Conservation (phyloP, 2,113 vertebrate species). For the Tragelaphus scriptus region DNA sequence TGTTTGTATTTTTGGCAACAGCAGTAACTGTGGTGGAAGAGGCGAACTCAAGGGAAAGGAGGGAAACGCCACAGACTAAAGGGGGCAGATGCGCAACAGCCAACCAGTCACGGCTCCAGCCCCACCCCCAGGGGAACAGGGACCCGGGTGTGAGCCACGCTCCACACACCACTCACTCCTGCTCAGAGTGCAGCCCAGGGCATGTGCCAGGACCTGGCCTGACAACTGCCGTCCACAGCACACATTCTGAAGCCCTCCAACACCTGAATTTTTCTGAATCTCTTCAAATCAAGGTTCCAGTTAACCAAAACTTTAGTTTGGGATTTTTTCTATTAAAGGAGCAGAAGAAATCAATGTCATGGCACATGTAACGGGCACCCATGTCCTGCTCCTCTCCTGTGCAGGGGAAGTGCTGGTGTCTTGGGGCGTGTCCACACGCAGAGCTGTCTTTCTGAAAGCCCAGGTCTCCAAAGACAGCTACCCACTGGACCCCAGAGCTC, state of each 20-base stretch:
- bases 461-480: neutral
- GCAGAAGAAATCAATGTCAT: neutral
- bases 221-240: neutral
- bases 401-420: neutral
- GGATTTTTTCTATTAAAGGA: neutral
- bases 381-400: neutral
- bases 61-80: conserved; percentile 42
- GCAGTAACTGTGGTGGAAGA: conserved; percentile 62
- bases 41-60: conserved; percentile 29
- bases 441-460: neutral
- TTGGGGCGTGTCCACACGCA: neutral
- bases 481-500: neutral
- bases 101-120: neutral
- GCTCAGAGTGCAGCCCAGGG: neutral
- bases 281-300: neutral
- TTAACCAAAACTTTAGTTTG: neutral
- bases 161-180: neutral
- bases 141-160: neutral
- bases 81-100: conserved; percentile 32
- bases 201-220: neutral
- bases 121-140: neutral
- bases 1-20: conserved; percentile 32
- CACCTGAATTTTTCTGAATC: neutral
- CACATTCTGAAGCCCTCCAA: neutral
- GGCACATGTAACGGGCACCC: neutral